phyloP scores from a whole-genome alignment of 2,113 vertebrate genomes.

The Anser cygnoides region DNA sequence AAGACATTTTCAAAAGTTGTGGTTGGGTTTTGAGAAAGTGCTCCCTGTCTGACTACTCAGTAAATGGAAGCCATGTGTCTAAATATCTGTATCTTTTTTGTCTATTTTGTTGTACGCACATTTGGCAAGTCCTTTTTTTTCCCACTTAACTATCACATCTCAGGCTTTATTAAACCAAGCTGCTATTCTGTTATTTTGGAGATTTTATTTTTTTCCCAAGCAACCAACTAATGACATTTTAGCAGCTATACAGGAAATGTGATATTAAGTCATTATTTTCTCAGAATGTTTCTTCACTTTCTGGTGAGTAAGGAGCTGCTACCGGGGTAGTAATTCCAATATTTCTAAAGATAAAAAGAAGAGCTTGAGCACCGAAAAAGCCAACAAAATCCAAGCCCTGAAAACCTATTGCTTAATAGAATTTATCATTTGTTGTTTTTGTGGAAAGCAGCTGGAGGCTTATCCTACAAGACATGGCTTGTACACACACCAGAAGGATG shows the following conservation, averaged over 20 bases:
- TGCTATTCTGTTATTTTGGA: constrained; percentile 51
- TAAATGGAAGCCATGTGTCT: constrained; percentile 56
- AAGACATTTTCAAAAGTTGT: constrained; percentile 10
- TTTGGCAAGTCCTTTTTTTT: constrained; percentile 53
- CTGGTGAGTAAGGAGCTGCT: constrained; percentile 14
- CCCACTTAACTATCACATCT: constrained; percentile 40
- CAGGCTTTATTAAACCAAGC: constrained; percentile 58
- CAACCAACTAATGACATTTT: constrained; percentile 54
- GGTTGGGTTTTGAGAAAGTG: constrained; percentile 6
- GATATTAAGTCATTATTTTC: constrained; percentile 65
- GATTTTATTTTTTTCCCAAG: background rate
- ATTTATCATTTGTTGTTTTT: background rate
- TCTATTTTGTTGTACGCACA: constrained; percentile 28
- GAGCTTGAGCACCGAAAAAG: background rate
- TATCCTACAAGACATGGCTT: background rate
- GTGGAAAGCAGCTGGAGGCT: background rate
- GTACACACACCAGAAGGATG: background rate
- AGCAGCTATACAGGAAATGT: constrained; percentile 38
- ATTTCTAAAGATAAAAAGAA: constrained; percentile 53
- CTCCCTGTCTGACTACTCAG: background rate
- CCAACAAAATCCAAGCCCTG: background rate
- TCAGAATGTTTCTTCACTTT: constrained; percentile 34
- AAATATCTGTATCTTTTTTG: constrained; percentile 50
- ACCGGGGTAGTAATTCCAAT: background rate
- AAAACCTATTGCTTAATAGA: constrained; percentile 9